Evolutionary conservation across 2,888 invertebrate genomes (phyloP).

Genomic region (Drosophila prolongata): DNA sequence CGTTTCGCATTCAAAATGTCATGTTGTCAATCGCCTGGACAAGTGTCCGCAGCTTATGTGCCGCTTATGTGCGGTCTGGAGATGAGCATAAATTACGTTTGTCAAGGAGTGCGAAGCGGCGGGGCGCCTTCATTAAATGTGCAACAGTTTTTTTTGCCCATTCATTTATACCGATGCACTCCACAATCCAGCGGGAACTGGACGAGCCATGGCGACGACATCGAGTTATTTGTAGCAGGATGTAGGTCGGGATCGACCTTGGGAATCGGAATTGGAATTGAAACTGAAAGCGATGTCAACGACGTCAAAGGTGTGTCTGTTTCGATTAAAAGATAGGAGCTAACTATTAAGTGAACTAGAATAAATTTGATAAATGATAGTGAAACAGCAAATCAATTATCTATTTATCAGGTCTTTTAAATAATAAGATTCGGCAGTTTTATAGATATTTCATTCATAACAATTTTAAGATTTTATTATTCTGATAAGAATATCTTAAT

Average conservation of each 20-base stretch:
- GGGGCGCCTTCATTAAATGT: constrained; percentile 45
- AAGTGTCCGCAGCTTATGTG: constrained; percentile 48
- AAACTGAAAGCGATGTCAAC: constrained; percentile 46
- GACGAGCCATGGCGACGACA: constrained; percentile 32
- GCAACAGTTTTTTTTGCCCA: constrained; percentile 36
- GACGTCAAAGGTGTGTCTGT: constrained; percentile 29
- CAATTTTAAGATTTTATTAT: no score
- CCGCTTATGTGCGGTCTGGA: constrained; percentile 56
- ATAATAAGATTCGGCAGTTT: no score
- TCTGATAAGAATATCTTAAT: no score
- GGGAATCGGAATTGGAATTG: constrained; percentile 39
- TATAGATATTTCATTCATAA: no score
- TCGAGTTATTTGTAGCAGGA: constrained; percentile 66
- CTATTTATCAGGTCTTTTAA: no score
- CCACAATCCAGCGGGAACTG: constrained; percentile 18
- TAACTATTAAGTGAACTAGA: background rate
- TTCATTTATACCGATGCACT: constrained; percentile 24
- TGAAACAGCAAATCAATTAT: no score
- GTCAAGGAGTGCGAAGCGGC: constrained; percentile 28
- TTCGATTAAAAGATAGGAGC: constrained; percentile 21
- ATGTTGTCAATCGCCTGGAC: constrained; percentile 68
- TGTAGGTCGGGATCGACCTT: constrained; percentile 57
- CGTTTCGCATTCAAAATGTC: constrained; percentile 72
- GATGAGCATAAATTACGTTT: constrained; percentile 65
- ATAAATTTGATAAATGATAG: constrained; percentile 3